A percentile compares a stretch with the other conserved stretches of the same genome.
Evolutionary conservation across 1,140 invertebrate species (phyloP).

Genomic region (Ips nitidus): DNA sequence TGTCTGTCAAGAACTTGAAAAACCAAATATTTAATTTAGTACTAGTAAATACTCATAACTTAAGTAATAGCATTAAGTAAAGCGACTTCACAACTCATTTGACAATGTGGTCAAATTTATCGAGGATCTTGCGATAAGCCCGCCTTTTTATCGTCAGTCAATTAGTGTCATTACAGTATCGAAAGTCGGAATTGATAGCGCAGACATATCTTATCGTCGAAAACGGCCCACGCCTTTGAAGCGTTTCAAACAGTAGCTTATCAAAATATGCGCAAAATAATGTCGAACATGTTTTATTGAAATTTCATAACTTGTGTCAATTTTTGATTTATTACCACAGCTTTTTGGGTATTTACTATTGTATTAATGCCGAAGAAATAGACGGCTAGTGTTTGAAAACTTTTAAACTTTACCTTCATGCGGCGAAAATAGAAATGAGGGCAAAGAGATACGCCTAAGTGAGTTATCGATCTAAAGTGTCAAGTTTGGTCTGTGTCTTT

Average conservation of each 20-base stretch:
- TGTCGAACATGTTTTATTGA: background rate
- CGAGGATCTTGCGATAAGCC: slow-evolving; percentile 5
- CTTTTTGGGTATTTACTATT: background rate
- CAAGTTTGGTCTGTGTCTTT: slow-evolving; percentile 9
- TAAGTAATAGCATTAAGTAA: no score
- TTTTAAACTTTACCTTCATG: background rate
- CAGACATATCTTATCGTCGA: slow-evolving; percentile 4
- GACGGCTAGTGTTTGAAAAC: no score
- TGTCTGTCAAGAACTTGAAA: no score
- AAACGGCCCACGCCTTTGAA: background rate
- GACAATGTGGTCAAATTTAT: background rate
- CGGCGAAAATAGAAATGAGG: background rate
- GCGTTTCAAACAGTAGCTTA: background rate
- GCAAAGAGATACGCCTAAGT: slow-evolving; percentile 8
- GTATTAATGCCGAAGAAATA: no score
- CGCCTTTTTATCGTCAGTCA: slow-evolving; percentile 3
- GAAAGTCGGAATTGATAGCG: slow-evolving; percentile 11
- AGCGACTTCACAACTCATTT: no score
- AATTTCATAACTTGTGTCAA: background rate
- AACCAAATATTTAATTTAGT: no score
- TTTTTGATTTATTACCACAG: background rate
- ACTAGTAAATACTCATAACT: no score
- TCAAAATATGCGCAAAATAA: slow-evolving; percentile 3
- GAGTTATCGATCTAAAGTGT: slow-evolving; percentile 16
- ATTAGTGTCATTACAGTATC: slow-evolving; percentile 13